phyloP scores from a whole-genome alignment of 2,888 invertebrate species.

The Hipparchia semele region DNA sequence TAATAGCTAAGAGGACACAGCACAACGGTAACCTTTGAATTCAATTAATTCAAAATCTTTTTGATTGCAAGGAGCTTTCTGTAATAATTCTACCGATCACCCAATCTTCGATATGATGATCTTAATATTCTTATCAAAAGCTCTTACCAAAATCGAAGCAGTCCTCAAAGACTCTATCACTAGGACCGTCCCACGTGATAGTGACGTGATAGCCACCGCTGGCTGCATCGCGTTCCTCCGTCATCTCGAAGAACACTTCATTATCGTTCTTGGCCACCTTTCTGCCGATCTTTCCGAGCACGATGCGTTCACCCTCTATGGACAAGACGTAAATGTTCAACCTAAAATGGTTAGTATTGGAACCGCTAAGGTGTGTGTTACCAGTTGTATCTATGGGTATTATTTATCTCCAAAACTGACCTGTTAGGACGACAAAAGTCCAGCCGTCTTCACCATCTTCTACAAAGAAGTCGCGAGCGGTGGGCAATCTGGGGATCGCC shows the following conservation, averaged over 20 bases:
- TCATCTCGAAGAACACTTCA: constrained; percentile 58
- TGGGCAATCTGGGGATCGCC: constrained; percentile 54
- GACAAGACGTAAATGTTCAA: not conserved
- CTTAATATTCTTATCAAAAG: not conserved
- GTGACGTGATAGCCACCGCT: constrained; percentile 60
- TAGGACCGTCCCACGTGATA: constrained; percentile 69
- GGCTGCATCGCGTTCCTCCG: constrained; percentile 48
- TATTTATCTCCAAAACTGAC: constrained; percentile 41
- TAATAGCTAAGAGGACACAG: no score
- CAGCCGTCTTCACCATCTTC: constrained; percentile 58
- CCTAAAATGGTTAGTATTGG: not conserved
- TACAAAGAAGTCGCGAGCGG: constrained; percentile 50
- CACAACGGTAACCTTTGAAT: no score
- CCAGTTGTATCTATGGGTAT: no score
- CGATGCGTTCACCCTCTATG: constrained; percentile 48
- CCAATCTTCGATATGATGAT: not conserved
- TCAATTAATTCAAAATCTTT: no score
- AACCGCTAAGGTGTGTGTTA: no score
- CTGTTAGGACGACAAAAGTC: constrained; percentile 46
- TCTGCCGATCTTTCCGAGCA: constrained; percentile 65
- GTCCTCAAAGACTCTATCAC: constrained; percentile 70
- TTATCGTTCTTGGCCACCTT: constrained; percentile 49
- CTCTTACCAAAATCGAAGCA: constrained; percentile 74
- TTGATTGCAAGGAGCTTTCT: no score
- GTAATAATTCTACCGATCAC: not conserved